Percentiles rank a stretch among this genome's conserved stretches.
Conservation (phyloP, 92 coral and sea anemone species). For the Montipora capitata region DNA sequence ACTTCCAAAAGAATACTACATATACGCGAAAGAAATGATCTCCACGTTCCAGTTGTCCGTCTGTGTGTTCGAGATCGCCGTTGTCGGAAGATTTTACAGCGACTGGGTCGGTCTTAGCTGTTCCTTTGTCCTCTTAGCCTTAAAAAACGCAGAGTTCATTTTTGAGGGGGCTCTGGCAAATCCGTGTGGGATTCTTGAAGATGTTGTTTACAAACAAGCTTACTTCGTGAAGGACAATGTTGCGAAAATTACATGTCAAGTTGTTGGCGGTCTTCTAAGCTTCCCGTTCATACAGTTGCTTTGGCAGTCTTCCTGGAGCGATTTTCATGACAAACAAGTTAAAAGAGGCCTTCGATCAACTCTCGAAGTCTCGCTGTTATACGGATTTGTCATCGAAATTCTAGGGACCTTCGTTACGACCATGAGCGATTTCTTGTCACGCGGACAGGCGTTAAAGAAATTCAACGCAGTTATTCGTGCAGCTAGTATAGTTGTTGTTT, state of each 20-base stretch:
- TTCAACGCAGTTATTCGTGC: conserved; percentile 86
- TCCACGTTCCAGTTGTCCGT: conserved; percentile 92
- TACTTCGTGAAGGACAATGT: conserved; percentile 74
- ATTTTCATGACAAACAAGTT: conserved; percentile 81
- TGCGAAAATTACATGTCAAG: conserved; percentile 73
- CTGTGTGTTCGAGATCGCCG: conserved; percentile 88
- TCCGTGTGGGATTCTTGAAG: conserved; percentile 90
- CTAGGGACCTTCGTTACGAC: conserved; percentile 82
- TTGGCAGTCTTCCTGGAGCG: conserved; percentile 86
- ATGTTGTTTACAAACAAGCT: conserved; percentile 56
- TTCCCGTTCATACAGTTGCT: conserved; percentile 84
- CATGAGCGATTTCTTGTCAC: conserved; percentile 80
- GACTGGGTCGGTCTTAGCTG: conserved; percentile 69
- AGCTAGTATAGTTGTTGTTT: conserved; percentile 66
- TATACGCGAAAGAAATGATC: conserved; percentile 81
- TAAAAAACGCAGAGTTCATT: conserved; percentile 82
- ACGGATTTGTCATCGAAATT: conserved; percentile 87
- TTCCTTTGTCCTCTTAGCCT: conserved; percentile 76
- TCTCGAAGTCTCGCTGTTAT: conserved; percentile 78
- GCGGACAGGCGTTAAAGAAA: conserved; percentile 54
- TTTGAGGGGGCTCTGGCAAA: conserved; percentile 86
- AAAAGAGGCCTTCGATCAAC: conserved; percentile 83
- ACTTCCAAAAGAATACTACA: conserved; percentile 45
- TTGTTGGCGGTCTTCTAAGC: conserved; percentile 87
- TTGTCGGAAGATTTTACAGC: conserved; percentile 90